Conservation (phyloP, 2,797 vertebrate genomes). For the Strix occidentalis region DNA sequence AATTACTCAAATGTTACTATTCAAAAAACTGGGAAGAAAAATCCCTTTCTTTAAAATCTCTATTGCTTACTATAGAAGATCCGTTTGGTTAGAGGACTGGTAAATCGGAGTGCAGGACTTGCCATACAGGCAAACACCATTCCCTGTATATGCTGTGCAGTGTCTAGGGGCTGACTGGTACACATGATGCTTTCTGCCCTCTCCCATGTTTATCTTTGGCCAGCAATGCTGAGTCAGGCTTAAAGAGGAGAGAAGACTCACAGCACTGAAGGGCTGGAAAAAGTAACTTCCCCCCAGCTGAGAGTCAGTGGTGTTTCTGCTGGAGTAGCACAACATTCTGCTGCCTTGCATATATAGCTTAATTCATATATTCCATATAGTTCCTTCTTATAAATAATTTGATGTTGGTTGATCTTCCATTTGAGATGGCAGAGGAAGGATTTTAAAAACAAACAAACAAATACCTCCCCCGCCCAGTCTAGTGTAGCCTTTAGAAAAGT, state of each 20-base stretch:
- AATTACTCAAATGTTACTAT: neutral
- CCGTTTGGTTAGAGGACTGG: fast-evolving
- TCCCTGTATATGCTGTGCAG: neutral
- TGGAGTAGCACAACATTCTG: neutral
- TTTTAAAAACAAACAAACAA: neutral
- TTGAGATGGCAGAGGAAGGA: neutral
- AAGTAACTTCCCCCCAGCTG: neutral
- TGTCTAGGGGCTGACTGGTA: neutral
- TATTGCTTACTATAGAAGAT: neutral
- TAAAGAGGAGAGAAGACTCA: neutral
- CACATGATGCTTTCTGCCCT: neutral
- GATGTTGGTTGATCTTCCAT: neutral
- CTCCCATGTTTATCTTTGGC: neutral
- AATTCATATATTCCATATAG: neutral
- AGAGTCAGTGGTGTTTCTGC: neutral
- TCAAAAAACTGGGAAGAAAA: neutral
- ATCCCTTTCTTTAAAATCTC: neutral
- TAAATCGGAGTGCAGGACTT: neutral
- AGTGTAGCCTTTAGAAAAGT: neutral
- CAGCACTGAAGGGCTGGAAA: neutral
- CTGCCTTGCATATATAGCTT: neutral
- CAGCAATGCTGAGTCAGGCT: neutral
- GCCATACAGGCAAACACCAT: neutral
- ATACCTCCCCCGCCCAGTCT: too few species aligned
- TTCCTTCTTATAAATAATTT: neutral